Base-by-base conservation (phyloP, 2,113 vertebrate species). In the Semnopithecus entellus region DNA sequence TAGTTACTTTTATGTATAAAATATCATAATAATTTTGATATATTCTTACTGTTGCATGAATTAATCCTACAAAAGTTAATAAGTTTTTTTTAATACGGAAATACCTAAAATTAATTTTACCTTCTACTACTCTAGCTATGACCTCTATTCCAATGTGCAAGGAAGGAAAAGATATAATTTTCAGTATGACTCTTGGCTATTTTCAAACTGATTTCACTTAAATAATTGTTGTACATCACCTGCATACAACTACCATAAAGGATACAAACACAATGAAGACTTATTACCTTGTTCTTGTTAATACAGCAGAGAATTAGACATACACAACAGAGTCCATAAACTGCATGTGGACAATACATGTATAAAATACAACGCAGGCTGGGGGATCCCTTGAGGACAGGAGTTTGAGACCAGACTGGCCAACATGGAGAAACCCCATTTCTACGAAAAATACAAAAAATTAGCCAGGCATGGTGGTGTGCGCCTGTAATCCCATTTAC, bases 51-150 rank as follows among this genome's bases (percentile, higher is more conserved):
- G 16, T 40, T 92, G 45, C 18, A 59, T 84, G 38, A 85, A 96
- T 45, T 86, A 82, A 70, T 90, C 38, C 30, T 73, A 73, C 10
- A 59, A 92, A 96, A 92, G 8, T 30, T 97, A 96, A 97, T 97
- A 93, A 83, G 40, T 35, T 82, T 97, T 70, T 85, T 89, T 6
- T 92, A 96, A 85, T 92, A 94, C 70, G 52, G 40, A 96, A 61
- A 25, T 66, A n/a, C 18, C 27, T 91, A 82, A 88, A 91, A 94
- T 93, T 80, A 95, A 95, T 89, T 79, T 92, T 52, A 88, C 57
- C 22, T 81, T 73, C 13, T n/a, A 76, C 32, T 57, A 45, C 20
- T 88, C 0, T 66, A 55, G 80, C 72, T 90, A n/a, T 94, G 76
- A 90, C 80, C 82, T 75, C 4, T 12, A 78, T 66, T 48, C 45